phyloP scores from a whole-genome alignment of 92 coral and sea anemone species.

The Isaurus tuberculatus region DNA sequence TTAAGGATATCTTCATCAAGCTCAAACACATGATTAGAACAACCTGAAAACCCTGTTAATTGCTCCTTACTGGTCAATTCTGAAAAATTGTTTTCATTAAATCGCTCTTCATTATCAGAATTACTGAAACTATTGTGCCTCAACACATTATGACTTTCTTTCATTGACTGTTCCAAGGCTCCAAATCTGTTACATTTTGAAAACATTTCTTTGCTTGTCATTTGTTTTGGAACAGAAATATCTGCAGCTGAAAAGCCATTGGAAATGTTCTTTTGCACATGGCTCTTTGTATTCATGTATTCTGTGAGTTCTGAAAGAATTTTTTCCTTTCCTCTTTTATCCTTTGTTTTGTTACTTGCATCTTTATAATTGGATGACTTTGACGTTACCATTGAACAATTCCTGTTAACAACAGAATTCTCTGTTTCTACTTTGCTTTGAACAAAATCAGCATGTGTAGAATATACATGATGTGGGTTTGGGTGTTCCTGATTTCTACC shows the following conservation, averaged over 20 bases:
- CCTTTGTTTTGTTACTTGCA: conserved; percentile 38
- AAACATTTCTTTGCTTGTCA: background rate
- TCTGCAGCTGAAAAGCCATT: background rate
- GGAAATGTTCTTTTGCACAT: background rate
- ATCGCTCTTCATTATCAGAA: conserved; percentile 8
- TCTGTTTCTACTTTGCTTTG: background rate
- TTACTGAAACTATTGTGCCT: background rate
- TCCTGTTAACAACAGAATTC: background rate
- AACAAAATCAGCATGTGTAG: background rate
- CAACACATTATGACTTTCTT: background rate
- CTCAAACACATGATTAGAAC: conserved; percentile 4
- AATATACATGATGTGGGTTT: background rate
- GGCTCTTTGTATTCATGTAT: conserved; percentile 58
- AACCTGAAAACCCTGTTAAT: background rate
- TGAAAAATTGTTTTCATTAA: conserved; percentile 7
- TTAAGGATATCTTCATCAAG: conserved; percentile 24
- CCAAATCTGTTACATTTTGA: background rate
- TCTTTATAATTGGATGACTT: conserved; percentile 17
- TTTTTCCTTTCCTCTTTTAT: conserved; percentile 70
- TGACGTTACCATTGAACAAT: conserved; percentile 1
- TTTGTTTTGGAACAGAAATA: background rate
- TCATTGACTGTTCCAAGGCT: background rate
- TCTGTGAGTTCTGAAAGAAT: conserved; percentile 82
- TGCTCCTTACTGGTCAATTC: conserved; percentile 13
- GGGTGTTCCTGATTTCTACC: background rate